These are phyloP conservation scores for Dreissena polymorpha DNA, from an alignment of 1,140 invertebrate species.

Conservation along the genomic window DNA sequence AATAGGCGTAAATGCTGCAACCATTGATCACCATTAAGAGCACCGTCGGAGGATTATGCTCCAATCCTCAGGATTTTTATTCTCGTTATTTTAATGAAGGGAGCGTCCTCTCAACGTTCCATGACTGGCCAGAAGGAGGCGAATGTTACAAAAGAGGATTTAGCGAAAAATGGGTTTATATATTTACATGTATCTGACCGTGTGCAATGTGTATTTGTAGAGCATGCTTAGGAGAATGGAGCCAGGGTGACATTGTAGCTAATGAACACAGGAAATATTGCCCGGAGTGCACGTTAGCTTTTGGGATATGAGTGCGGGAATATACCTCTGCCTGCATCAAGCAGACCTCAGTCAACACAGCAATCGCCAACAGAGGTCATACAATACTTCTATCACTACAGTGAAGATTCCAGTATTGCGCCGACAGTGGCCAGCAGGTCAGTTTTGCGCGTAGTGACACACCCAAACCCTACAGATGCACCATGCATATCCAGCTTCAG, in stretches of 20 bases:
- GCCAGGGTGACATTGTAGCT: conserved; percentile 87
- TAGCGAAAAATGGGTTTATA: conserved; percentile 92
- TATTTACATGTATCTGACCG: conserved; percentile 82
- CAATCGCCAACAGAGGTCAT: background rate
- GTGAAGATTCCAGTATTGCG: conserved; percentile 34
- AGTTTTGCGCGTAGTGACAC: conserved; percentile 3
- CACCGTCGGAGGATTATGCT: conserved; percentile 23
- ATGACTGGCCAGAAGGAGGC: conserved; percentile 87
- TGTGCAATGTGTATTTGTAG: conserved; percentile 92
- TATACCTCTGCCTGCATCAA: conserved; percentile 13
- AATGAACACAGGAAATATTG: conserved; percentile 87
- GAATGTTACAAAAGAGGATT: conserved; percentile 84
- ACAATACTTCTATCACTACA: conserved; percentile 27
- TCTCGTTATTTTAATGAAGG: conserved; percentile 25
- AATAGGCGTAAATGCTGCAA: background rate
- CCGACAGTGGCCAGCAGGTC: conserved; percentile 23
- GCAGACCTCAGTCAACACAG: conserved; percentile 3
- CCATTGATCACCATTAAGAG: background rate
- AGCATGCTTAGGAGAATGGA: conserved; percentile 88
- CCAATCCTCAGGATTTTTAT: conserved; percentile 37
- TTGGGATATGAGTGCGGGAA: conserved; percentile 72
- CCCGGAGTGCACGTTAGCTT: conserved; percentile 87
- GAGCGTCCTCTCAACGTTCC: conserved; percentile 72
- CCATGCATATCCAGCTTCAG: too few species aligned
- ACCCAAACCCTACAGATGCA: conserved; percentile 11